Base-by-base conservation (phyloP, 2,797 vertebrate species). In the Labeo calbasu region DNA sequence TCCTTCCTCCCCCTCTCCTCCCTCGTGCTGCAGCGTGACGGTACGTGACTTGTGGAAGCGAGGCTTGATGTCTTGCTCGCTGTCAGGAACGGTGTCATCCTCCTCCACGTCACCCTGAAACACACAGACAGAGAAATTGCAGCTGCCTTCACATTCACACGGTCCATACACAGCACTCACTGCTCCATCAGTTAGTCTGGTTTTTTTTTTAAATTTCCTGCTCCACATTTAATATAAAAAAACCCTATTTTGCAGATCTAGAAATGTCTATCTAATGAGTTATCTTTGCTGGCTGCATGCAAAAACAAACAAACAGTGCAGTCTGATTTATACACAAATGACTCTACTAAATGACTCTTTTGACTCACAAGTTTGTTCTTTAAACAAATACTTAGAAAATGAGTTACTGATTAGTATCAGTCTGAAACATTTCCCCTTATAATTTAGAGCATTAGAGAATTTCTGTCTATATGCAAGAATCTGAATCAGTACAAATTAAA, bases 31-130 rank as follows among this genome's bases (percentile, higher is more conserved):
- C 89, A 97, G 94, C 0, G 96, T 97, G 86, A 98, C 96, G 0
- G 97, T 99, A 82, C 97, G 97, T 0, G 97, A 99, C 89, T 97
- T 98, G 91, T 99, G 97, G 91, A 99, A 99, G 5, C 97, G 96
- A 0, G 97, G 97, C 79, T 98, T 98, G 91, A 98, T 98, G 92
- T 98, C 97, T 88, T 98, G 97, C 91, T 98, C 97, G 0, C 96
- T 97, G 93, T 98, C 97, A 0, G 97, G 97, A 57, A 98, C 89
- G 0, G 96, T 93, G 88, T 98, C 97, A 0, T 98, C 97, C 88
- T 98, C 97, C 36, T 96, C 95, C 0, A 97, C 96, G 0, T 95
- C 95, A 0, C 94, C 94, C 94, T 95, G 79, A 25, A 63, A 70
- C 36, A 23, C 79, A 61, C 13, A 79, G 1, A 75, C 0, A 19